Base-by-base conservation (phyloP, 2,888 invertebrate genomes). In the Cerastis rubricosa region DNA sequence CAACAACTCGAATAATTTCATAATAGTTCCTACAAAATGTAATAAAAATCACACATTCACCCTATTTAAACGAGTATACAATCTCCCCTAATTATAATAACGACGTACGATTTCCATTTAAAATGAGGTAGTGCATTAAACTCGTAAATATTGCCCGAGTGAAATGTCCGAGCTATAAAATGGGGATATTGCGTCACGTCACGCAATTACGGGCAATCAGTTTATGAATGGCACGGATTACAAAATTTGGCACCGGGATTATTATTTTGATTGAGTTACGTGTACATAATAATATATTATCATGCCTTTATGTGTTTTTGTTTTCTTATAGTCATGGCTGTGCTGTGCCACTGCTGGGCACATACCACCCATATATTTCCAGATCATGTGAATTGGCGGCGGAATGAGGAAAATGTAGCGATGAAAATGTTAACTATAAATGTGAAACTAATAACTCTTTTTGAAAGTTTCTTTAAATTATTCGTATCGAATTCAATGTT, bases 31-130 rank as follows among this genome's bases (percentile, higher is more conserved):
- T 57, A 63, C 61, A 67, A 69, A 84, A 57, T 65, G 7, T 45
- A 47, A 68, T 54, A 64, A 71, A 71, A 74, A 71, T 82, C 74
- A 81, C 66, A 68, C 25, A 40, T 51, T 47, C 49, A 64, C 70
- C 40, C 43, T 25, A 70, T 59, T 85, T 51, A 49, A 71, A 71
- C 64, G 86, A 71, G 14, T 57, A 49, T 66, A 85, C 71, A 83
- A 85, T 61, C 43, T 35, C 63, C 49, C 49, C 71, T 83, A 69
- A 83, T 83, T 83, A 83, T 74, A 86, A 84, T 86, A 83, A 83
- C 78, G 73, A 59, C 66, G 43, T 0, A 59, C 72, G 59, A 86
- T 86, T 86, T 74, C 71, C 83, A 85, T 83, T 81, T 85, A 78
- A 84, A 85, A 83, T 83, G 86, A 70, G 63, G 65, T 66, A 54